A percentile compares a stretch with the other conserved stretches of the same genome.
Evolutionary conservation across 2,113 vertebrate species (phyloP).

Genomic region (Triplophysa dalaica): DNA sequence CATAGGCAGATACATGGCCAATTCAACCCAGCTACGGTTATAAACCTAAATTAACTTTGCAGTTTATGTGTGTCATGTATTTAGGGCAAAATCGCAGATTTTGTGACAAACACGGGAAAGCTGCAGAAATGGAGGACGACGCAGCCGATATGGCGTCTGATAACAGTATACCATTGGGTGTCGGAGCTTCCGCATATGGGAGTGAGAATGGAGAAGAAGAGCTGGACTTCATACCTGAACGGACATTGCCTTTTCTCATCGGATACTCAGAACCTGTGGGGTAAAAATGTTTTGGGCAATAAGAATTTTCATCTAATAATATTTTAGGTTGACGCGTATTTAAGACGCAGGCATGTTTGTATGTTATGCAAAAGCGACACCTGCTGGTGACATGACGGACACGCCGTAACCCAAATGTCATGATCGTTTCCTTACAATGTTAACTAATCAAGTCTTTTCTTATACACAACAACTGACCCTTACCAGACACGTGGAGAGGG

Average conservation of each 20-base stretch:
- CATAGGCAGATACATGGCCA: not conserved
- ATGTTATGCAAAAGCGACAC: not conserved
- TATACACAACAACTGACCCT: not conserved
- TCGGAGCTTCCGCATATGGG: slow-evolving; percentile 49
- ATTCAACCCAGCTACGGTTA: not conserved
- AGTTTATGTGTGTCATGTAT: not conserved
- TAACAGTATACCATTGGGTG: slow-evolving; percentile 46
- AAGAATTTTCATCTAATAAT: not conserved
- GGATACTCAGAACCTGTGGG: not conserved
- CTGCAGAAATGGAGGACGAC: slow-evolving; percentile 23
- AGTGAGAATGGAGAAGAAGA: slow-evolving; percentile 44
- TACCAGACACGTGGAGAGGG: slow-evolving; percentile 38
- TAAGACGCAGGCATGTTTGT: not conserved
- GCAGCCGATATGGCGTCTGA: slow-evolving; percentile 35
- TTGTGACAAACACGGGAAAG: not conserved
- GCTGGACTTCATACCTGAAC: slow-evolving; percentile 17
- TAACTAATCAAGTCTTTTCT: too few species aligned
- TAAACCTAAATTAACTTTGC: not conserved
- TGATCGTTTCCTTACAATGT: too few species aligned
- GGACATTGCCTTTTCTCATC: slow-evolving; percentile 14
- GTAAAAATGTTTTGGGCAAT: slow-evolving; percentile 3
- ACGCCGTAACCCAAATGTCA: not conserved
- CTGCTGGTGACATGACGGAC: not conserved
- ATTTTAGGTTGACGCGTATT: not conserved
- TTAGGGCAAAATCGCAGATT: not conserved